These are phyloP conservation scores for Calameuta pallipes DNA, from an alignment of 2,888 invertebrate genomes.

Conservation along the genomic window DNA sequence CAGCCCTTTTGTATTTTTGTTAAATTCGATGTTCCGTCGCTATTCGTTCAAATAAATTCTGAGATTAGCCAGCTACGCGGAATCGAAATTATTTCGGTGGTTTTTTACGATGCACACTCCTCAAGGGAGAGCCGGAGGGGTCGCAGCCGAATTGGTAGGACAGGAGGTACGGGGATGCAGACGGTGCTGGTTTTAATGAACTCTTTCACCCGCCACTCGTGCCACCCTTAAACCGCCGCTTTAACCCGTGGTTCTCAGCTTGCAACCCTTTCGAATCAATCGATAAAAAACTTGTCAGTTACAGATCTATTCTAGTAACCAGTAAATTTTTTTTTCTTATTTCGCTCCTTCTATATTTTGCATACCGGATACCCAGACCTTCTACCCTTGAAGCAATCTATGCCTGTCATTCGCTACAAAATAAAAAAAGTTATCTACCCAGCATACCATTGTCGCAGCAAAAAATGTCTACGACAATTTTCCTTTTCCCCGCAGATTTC, in stretches of 20 bases:
- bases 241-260: constrained; percentile 53
- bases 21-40: neutral
- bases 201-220: constrained; percentile 60
- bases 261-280: constrained; percentile 22
- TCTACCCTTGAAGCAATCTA: neutral
- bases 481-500: neutral
- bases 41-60: neutral
- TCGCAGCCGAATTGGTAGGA: constrained; percentile 25
- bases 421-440: neutral
- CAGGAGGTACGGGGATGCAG: constrained; percentile 43
- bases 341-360: neutral
- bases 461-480: neutral
- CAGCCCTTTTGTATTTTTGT: neutral
- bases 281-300: constrained; percentile 7
- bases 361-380: neutral
- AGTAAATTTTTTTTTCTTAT: neutral
- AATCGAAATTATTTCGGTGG: constrained; percentile 16
- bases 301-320: neutral
- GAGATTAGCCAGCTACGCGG: constrained; percentile 11
- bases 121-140: constrained; percentile 35
- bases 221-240: constrained; percentile 59
- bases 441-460: neutral
- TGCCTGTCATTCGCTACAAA: neutral
- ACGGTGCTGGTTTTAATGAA: constrained; percentile 61
- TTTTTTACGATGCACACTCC: constrained; percentile 2